Conservation (phyloP, 2,888 invertebrate species). For the Dasypogon diadema region DNA sequence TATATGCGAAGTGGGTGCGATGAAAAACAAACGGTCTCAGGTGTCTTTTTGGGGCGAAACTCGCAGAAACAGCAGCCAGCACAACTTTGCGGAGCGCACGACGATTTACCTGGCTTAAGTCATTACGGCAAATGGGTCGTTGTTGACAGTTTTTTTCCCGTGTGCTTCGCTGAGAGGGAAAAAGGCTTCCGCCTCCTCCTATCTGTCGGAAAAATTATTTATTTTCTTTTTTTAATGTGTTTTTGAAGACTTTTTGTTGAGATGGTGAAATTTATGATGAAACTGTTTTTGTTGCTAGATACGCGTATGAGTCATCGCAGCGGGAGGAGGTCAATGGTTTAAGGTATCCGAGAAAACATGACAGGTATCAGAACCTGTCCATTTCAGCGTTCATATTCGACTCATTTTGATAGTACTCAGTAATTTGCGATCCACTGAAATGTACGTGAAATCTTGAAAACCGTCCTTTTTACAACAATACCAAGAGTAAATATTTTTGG, state of each 20-base stretch:
- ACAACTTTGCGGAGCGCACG: neutral
- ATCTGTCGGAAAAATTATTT: slow-evolving; percentile 34
- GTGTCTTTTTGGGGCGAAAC: slow-evolving; percentile 10
- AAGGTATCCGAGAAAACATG: no score
- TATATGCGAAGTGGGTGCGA: slow-evolving; percentile 33
- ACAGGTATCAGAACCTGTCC: no score
- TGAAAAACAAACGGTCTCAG: slow-evolving; percentile 11
- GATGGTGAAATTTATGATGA: slow-evolving; percentile 32
- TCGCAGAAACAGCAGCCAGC: neutral
- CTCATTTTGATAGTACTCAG: no score
- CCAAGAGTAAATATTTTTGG: no score
- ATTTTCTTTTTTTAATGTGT: slow-evolving; percentile 15
- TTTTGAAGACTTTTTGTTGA: slow-evolving; percentile 17
- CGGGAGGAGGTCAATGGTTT: no score
- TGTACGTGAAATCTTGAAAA: no score
- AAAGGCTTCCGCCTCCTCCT: slow-evolving; percentile 37
- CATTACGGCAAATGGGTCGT: slow-evolving; percentile 23
- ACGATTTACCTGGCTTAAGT: slow-evolving; percentile 3
- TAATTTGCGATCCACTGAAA: no score
- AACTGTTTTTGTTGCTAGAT: neutral
- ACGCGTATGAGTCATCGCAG: neutral
- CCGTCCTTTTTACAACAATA: no score
- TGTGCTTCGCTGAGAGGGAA: neutral
- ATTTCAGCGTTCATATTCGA: no score
- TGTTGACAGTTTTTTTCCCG: slow-evolving; percentile 14